These are phyloP conservation scores for Melanchra persicariae DNA, from an alignment of 2,888 invertebrate genomes.

Conservation along the genomic window DNA sequence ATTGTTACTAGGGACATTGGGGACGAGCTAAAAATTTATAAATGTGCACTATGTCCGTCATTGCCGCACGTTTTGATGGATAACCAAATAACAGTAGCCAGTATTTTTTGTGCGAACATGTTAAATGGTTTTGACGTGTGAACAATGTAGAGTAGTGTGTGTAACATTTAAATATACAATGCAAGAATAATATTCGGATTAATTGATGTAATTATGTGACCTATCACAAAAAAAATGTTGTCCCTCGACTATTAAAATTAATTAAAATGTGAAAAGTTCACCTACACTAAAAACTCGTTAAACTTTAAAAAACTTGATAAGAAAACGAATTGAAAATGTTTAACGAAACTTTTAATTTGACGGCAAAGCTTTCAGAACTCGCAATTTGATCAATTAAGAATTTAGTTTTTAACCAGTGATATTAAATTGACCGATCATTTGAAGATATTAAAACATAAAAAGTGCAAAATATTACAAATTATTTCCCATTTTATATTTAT, in stretches of 20 bases:
- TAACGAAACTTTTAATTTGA: neutral
- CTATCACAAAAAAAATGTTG: too few relatives aligned
- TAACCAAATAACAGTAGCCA: conserved; percentile 9
- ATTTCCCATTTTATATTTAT: neutral
- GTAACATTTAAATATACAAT: neutral
- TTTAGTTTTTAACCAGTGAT: neutral
- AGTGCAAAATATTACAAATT: neutral
- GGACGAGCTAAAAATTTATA: conserved; percentile 7
- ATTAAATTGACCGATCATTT: neutral
- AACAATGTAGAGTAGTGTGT: neutral
- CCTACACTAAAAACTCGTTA: neutral
- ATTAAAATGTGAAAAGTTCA: neutral
- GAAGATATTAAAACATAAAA: neutral
- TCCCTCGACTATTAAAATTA: neutral
- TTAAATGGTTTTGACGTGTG: conserved; percentile 14
- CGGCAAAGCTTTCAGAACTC: neutral
- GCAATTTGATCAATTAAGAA: neutral
- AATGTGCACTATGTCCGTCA: conserved; percentile 3
- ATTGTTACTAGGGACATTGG: neutral
- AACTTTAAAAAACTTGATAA: neutral
- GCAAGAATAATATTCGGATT: neutral
- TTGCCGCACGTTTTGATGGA: neutral
- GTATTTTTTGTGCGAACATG: neutral
- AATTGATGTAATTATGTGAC: too few relatives aligned
- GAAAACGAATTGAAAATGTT: neutral